These are phyloP conservation scores for Panthera uncia DNA, from an alignment of 2,113 vertebrate genomes.

Conservation along the genomic window DNA sequence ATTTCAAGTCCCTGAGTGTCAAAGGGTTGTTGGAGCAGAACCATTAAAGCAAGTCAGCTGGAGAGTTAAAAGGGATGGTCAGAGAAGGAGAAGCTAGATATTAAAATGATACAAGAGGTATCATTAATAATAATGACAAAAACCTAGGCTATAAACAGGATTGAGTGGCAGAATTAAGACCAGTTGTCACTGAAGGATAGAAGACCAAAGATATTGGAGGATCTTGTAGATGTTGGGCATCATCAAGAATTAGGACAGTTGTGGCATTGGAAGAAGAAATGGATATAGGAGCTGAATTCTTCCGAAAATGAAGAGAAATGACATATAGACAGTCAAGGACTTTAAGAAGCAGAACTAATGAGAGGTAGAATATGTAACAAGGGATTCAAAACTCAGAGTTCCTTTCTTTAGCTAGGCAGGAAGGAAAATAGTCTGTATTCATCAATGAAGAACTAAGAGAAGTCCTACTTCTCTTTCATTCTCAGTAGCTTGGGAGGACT, in stretches of 20 bases:
- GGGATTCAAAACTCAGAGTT: neutral
- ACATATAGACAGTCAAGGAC: neutral
- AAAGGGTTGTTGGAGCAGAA: neutral
- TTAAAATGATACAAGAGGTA: neutral
- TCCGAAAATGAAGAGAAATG: conserved; percentile 3
- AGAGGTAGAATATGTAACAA: neutral
- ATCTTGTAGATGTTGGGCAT: neutral
- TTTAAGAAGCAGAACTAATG: neutral
- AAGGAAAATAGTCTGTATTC: neutral
- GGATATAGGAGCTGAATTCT: neutral
- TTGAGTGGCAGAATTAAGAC: neutral
- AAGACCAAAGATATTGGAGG: neutral
- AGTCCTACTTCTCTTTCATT: neutral
- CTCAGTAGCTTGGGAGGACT: neutral
- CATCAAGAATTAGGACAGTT: neutral
- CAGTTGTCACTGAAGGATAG: neutral
- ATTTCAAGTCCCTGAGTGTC: neutral
- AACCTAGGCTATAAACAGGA: neutral
- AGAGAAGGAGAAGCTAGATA: neutral
- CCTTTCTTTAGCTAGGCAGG: neutral
- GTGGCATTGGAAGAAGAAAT: neutral
- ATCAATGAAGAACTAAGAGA: neutral
- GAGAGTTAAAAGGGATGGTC: neutral
- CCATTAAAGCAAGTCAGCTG: neutral
- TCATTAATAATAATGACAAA: neutral